Conservation (phyloP, 2,113 vertebrate species). For the Anas platyrhynchos region DNA sequence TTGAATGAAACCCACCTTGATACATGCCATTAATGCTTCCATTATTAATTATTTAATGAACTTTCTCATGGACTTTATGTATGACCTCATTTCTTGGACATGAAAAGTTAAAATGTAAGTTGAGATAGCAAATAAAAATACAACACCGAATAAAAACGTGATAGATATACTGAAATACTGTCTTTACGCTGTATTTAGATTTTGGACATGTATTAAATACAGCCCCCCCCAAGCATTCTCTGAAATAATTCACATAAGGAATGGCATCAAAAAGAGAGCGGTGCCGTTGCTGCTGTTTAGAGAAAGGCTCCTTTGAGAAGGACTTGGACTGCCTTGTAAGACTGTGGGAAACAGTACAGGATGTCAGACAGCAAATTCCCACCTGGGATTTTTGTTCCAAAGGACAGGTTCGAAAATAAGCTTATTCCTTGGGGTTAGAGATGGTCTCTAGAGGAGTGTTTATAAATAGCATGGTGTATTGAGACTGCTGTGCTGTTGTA, state of each 20-base stretch:
- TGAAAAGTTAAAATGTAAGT: background rate
- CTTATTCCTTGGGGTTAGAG: constrained; percentile 16
- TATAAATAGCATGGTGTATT: background rate
- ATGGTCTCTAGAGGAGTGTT: background rate
- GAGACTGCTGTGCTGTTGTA: background rate
- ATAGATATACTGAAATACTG: no score
- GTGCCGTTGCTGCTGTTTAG: background rate
- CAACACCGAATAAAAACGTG: no score
- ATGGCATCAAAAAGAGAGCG: background rate
- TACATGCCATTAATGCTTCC: background rate
- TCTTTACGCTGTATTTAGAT: background rate
- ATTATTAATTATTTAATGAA: background rate
- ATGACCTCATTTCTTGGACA: background rate
- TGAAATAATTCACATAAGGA: background rate
- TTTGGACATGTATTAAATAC: background rate
- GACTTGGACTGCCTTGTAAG: background rate
- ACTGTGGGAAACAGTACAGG: background rate
- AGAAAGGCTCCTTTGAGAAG: background rate
- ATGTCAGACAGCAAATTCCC: background rate
- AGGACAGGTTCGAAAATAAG: constrained; percentile 1
- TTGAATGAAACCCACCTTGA: background rate
- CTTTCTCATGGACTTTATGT: background rate
- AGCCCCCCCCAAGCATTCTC: background rate
- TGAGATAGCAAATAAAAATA: background rate
- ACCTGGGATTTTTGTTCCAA: background rate